A percentile compares a stretch with the other conserved stretches of the same genome.
Conservation (phyloP, 2,113 vertebrate species). For the Dolichotis patagonum region DNA sequence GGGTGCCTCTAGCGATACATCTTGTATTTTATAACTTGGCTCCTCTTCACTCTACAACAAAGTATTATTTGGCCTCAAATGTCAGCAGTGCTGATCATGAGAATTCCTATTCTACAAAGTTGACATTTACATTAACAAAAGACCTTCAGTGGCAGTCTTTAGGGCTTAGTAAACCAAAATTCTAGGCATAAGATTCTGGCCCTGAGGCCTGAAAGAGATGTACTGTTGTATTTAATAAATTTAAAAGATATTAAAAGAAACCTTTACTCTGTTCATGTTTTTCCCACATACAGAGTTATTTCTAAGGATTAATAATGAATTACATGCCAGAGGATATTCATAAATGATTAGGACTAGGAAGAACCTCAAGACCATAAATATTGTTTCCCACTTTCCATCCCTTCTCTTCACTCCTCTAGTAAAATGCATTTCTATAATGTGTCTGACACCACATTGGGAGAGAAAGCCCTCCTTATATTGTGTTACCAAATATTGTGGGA, state of each 20-base stretch:
- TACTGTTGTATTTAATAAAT: not conserved
- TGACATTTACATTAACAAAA: not conserved
- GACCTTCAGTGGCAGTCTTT: not conserved
- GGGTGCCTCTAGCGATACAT: not conserved
- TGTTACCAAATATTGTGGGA: not conserved
- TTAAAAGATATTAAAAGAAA: not conserved
- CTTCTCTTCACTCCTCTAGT: not conserved
- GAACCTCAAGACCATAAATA: not conserved
- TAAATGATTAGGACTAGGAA: not conserved
- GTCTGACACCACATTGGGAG: not conserved
- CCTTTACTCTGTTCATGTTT: not conserved
- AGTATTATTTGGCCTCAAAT: not conserved
- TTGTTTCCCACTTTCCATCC: not conserved
- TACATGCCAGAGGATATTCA: not conserved
- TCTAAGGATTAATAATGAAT: not conserved
- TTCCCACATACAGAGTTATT: not conserved
- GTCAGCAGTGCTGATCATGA: not conserved
- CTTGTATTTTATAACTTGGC: fast-evolving
- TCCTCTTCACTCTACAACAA: not conserved
- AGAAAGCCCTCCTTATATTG: not conserved
- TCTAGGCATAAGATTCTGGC: not conserved
- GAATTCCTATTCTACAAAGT: not conserved
- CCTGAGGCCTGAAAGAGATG: not conserved
- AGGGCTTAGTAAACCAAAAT: not conserved
- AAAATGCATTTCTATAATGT: not conserved